phyloP scores from a whole-genome alignment of 2,113 vertebrate species.

The Trogon melanurus region DNA sequence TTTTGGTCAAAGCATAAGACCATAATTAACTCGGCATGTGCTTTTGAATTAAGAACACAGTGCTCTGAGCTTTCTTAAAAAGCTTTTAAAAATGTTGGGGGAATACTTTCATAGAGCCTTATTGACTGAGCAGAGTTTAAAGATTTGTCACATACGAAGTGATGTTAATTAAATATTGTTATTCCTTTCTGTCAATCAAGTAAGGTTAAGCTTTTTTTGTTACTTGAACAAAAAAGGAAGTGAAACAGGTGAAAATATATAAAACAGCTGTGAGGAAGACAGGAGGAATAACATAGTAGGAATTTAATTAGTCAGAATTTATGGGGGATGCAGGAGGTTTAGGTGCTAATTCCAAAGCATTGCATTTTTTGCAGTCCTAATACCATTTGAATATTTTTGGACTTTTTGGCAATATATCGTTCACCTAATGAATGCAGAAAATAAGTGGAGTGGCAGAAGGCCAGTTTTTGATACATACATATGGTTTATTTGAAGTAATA shows the following conservation, averaged over 20 bases:
- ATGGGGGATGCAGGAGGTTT: constrained; percentile 20
- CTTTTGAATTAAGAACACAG: constrained; percentile 77
- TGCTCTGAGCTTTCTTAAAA: constrained; percentile 72
- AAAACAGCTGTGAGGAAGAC: constrained; percentile 47
- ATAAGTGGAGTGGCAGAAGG: constrained; percentile 1
- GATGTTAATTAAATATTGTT: constrained; percentile 74
- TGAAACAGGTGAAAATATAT: constrained; percentile 51
- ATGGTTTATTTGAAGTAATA: background rate
- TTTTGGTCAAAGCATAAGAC: constrained; percentile 74
- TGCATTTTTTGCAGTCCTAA: constrained; percentile 30
- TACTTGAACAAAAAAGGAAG: constrained; percentile 29
- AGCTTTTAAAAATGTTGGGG: constrained; percentile 60
- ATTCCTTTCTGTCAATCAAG: constrained; percentile 52
- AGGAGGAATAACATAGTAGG: constrained; percentile 33
- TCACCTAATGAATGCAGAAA: constrained; percentile 5
- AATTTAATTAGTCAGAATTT: constrained; percentile 52
- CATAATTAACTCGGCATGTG: constrained; percentile 80
- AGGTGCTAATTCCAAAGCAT: constrained; percentile 35
- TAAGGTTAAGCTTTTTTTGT: constrained; percentile 56
- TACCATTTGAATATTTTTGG: background rate
- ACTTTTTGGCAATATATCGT: background rate
- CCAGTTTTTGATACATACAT: background rate
- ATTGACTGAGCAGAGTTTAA: constrained; percentile 68
- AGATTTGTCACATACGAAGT: constrained; percentile 76
- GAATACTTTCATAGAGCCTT: constrained; percentile 56